Evolutionary conservation across 2,797 vertebrate species (phyloP).

Genomic region (Bovichtus variegatus): DNA sequence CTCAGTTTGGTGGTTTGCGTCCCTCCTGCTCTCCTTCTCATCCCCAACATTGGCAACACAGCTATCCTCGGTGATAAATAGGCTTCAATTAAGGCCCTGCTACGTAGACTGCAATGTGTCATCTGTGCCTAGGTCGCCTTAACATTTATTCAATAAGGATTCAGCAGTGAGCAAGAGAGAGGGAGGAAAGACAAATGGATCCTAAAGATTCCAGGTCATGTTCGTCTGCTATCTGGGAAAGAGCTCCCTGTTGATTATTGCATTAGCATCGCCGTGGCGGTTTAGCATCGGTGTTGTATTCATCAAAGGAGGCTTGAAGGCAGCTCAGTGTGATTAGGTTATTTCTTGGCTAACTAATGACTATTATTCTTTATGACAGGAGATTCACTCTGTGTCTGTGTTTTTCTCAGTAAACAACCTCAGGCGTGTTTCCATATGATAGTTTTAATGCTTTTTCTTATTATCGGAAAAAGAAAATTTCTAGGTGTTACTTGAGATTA

Average conservation of each 20-base stretch:
- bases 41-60: conserved; percentile 46
- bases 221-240: conserved; percentile 69
- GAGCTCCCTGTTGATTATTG: conserved; percentile 64
- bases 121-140: conserved; percentile 70
- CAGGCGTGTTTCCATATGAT: conserved; percentile 48
- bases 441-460: conserved; percentile 42
- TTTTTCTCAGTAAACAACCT: conserved; percentile 75
- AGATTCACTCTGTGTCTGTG: conserved; percentile 59
- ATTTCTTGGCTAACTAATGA: conserved; percentile 81
- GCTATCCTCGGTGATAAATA: conserved; percentile 76
- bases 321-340: conserved; percentile 78
- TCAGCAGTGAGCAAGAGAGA: conserved; percentile 66
- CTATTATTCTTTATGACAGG: conserved; percentile 79
- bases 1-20: conserved; percentile 38
- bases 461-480: conserved; percentile 22
- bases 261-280: conserved; percentile 41
- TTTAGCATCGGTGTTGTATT: conserved; percentile 69
- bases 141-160: conserved; percentile 83
- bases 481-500: conserved; percentile 20
- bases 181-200: conserved; percentile 72
- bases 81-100: conserved; percentile 77
- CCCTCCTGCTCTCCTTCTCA: conserved; percentile 28
- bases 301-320: conserved; percentile 79
- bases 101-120: conserved; percentile 79
- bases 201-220: conserved; percentile 72